Evolutionary conservation across 2,888 invertebrate genomes (phyloP).

Genomic region (Agapetus fuscipes): DNA sequence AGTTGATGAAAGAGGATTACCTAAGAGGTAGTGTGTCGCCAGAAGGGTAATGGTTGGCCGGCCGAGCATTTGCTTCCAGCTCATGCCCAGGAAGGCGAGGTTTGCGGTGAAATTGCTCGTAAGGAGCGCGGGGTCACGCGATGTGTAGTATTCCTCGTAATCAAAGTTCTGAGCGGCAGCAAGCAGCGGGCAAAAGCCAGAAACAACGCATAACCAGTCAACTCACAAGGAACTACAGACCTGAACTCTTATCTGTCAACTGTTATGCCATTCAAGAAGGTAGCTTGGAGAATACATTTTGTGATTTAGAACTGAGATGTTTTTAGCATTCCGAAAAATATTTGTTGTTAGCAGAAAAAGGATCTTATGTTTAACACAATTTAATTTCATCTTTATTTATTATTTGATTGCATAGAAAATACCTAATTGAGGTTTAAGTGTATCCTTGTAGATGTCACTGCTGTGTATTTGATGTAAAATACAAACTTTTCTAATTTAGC

Average conservation of each 20-base stretch:
- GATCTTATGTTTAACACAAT: no score
- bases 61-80: conserved; percentile 96
- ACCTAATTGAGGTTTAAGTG: no score
- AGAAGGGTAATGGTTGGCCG: conserved; percentile 89
- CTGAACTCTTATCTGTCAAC: conserved; percentile 25
- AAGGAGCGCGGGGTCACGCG: conserved; percentile 90
- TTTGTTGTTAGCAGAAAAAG: no score
- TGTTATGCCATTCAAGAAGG: no score
- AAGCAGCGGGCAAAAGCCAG: conserved; percentile 19
- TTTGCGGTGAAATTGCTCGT: conserved; percentile 90
- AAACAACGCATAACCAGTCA: conserved; percentile 5
- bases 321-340: no score
- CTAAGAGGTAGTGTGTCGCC: conserved; percentile 75
- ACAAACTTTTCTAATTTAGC: no score
- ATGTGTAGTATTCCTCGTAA: conserved; percentile 92
- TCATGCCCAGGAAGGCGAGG: conserved; percentile 90
- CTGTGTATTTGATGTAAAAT: no score
- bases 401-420: no score
- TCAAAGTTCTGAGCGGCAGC: conserved; percentile 78
- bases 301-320: no score
- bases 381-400: no score
- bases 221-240: conserved; percentile 23
- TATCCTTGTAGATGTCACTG: no score
- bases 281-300: no score
- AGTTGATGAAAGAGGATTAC: conserved; percentile 48